Conservation (phyloP, 2,113 vertebrate genomes). For the Indri indri region DNA sequence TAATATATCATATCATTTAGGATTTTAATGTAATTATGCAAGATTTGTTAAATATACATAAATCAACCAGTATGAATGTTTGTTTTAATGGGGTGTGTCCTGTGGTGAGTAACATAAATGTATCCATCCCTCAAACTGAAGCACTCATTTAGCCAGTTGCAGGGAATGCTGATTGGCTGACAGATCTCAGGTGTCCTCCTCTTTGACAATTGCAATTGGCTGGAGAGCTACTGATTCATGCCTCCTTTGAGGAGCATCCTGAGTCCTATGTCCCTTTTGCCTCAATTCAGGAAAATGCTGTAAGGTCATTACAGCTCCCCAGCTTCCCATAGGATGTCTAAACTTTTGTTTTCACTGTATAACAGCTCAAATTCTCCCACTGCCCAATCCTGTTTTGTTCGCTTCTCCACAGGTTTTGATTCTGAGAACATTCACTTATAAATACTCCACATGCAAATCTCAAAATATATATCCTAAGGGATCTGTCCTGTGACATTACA, state of each 20-base stretch:
- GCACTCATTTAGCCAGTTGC: neutral
- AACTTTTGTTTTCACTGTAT: neutral
- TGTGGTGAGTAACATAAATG: neutral
- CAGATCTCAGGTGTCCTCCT: neutral
- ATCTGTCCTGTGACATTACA: slow-evolving; percentile 57
- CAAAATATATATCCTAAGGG: slow-evolving; percentile 12
- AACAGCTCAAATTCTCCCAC: neutral
- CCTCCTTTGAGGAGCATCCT: neutral
- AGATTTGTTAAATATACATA: neutral
- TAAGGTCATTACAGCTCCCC: neutral
- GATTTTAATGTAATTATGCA: neutral
- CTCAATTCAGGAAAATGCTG: neutral
- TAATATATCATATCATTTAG: neutral
- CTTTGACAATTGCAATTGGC: neutral
- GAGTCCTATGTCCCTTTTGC: neutral
- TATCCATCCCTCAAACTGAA: neutral
- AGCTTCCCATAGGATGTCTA: neutral
- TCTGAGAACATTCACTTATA: neutral
- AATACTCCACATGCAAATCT: slow-evolving; percentile 36
- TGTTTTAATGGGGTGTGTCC: neutral
- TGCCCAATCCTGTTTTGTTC: neutral
- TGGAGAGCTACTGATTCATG: neutral
- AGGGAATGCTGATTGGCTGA: neutral
- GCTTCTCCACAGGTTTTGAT: slow-evolving; percentile 16
- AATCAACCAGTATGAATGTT: neutral